Percentiles rank a stretch among this genome's conserved stretches.
Evolutionary conservation across 2,888 invertebrate genomes (phyloP).

Genomic region (Caenorhabditis sp.): DNA sequence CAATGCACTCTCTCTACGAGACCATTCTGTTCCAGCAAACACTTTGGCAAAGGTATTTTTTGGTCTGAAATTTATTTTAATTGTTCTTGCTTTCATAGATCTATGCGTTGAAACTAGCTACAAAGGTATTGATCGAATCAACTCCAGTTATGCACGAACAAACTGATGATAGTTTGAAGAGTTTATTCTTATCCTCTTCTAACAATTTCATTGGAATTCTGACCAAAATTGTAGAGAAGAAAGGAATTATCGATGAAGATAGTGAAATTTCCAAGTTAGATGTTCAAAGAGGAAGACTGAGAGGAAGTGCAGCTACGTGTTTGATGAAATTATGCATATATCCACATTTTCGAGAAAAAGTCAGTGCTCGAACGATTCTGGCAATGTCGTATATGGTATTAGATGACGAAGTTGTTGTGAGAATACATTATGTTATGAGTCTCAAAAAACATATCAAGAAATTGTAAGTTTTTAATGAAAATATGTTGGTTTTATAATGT

Average conservation of each 20-base stretch:
- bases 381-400: conserved; percentile 19
- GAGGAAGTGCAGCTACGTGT: conserved; percentile 25
- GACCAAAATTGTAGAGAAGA: conserved; percentile 20
- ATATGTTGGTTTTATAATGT: too few species aligned
- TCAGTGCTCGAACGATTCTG: conserved; percentile 18
- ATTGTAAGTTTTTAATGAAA: conserved; percentile 8
- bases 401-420: conserved; percentile 26
- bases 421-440: conserved; percentile 14
- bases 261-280: conserved; percentile 7
- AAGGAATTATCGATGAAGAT: conserved; percentile 21
- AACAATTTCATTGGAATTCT: conserved; percentile 27
- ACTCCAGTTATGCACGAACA: background rate
- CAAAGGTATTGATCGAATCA: conserved; percentile 15
- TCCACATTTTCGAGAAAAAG: conserved; percentile 9
- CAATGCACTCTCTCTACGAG: conserved; percentile 6
- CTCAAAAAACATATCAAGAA: conserved; percentile 11
- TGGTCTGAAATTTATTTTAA: background rate
- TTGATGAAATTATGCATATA: conserved; percentile 28
- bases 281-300: conserved; percentile 37
- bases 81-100: conserved; percentile 16
- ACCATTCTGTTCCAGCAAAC: conserved; percentile 32
- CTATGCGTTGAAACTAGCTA: conserved; percentile 22
- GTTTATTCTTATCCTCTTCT: background rate
- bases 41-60: conserved; percentile 24
- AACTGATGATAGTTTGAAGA: background rate